Conservation (phyloP, 2,888 invertebrate genomes). For the Atethmia centrago region DNA sequence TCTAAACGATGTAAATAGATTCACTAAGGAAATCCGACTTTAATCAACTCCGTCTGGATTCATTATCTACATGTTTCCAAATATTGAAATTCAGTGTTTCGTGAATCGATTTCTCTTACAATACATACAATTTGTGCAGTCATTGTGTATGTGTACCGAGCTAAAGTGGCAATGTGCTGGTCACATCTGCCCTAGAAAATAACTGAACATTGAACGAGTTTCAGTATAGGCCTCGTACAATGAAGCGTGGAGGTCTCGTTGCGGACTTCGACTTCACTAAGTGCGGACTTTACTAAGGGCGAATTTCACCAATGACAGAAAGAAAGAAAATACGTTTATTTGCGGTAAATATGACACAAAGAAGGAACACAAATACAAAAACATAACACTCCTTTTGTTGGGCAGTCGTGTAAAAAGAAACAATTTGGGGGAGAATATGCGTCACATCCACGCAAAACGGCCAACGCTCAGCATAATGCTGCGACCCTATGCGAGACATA, state of each 20-base stretch:
- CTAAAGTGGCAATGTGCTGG: conserved; percentile 43
- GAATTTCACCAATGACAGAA: no score
- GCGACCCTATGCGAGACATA: no score
- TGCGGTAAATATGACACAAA: no score
- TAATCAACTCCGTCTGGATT: conserved; percentile 36
- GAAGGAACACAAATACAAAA: no score
- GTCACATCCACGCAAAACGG: no score
- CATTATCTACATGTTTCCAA: conserved; percentile 23
- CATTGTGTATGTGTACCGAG: conserved; percentile 30
- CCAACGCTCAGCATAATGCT: no score
- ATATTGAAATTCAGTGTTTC: conserved; percentile 32
- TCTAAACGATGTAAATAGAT: conserved; percentile 48
- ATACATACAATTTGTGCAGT: conserved; percentile 18
- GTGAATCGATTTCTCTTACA: conserved; percentile 51
- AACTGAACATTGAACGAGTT: conserved; percentile 48
- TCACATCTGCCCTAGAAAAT: conserved; percentile 55
- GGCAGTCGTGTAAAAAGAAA: no score
- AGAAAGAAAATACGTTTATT: no score
- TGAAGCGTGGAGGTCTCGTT: conserved; percentile 26
- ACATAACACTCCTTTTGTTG: no score
- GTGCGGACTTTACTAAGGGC: background rate
- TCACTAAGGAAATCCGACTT: conserved; percentile 37
- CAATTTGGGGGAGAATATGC: no score
- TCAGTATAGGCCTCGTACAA: conserved; percentile 31
- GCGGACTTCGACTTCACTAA: conserved; percentile 4